Evolutionary conservation across 2,797 vertebrate genomes (phyloP), one percentile per base, ranked within the genome.

Genomic region (Lepus townsendii): DNA sequence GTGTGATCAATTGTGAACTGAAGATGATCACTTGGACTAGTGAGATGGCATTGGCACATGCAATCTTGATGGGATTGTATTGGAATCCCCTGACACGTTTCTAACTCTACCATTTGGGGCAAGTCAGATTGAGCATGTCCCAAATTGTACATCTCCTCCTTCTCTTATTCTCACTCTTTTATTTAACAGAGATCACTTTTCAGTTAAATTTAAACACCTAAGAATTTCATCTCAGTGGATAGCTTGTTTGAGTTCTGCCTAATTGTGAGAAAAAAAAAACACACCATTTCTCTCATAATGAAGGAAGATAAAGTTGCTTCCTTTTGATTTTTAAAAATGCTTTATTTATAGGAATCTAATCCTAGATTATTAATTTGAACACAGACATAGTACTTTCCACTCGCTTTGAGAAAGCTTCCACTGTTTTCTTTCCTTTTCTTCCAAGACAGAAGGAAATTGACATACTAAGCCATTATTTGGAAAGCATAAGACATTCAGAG

Each of bases 211-310:
- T 35, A 35, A 35, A 35, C 35, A 35, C 35, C 35, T 35, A 35
- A 35, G 35, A 35, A 35, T 35, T 35, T 93, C 89, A 90, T 91
- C 52, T 93, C 54, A 71, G 38, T 35, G 26, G n/a, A 94, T 54
- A 22, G 68, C 38, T 7, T 35, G 16, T 27, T 75, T 30, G 42
- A 90, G 57, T 93, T 54, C 50, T 94, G 38, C 50, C 47, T 62
- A 93, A n/a, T 52, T 42, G 69, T 83, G 35, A 87, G 30, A 38
- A 91, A 91, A 96, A 76, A 97, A 83, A 24, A 57, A 17, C 5
- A 7, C 20, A 91, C 38, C 77, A 30, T 86, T 95, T 89, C 86
- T 57, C 17, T 83, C 71, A 85, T 0, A 71, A 24, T 71, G 6
- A 19, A 78, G 9, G 26, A 10, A 84, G 84, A 66, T 24, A 57